Evolutionary conservation across 2,888 invertebrate species (phyloP), one percentile per base, ranked within the genome.

Genomic region (Ellobium chinense): DNA sequence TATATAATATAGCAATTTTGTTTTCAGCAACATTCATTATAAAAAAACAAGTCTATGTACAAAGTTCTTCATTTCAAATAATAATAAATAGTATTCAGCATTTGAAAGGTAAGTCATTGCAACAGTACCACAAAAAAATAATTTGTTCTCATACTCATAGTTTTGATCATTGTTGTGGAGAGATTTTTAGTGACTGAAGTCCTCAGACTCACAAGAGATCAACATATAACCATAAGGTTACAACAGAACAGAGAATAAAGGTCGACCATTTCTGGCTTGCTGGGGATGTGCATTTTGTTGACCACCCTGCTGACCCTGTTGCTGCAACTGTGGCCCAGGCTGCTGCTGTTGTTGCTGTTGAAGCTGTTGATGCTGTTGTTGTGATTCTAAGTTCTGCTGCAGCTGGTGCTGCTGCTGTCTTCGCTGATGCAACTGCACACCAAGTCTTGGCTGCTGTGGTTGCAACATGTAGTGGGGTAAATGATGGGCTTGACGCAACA

Each of bases 201-300:
- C n/a, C n/a, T n/a, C n/a, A n/a, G n/a, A n/a, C n/a, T n/a, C n/a
- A n/a, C n/a, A n/a, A n/a, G n/a, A n/a, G n/a, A n/a, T n/a, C n/a
- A n/a, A n/a, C n/a, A n/a, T n/a, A n/a, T n/a, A n/a, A n/a, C n/a
- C n/a, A 37, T 39, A 54, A 54, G 21, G n/a, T 78, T 80, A 84
- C 27, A 85, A 34, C 29, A 85, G 60, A 56, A 85, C 74, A 27
- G 85, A 85, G 60, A 85, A 85, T 62, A 85, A 72, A 4, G 85
- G 84, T 70, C 76, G 72, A n/a, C 69, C 81, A 60, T 76, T 82
- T 70, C 72, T 79, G n/a, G 12, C 60, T 27, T 56, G 74, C 3
- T 63, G 73, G 34, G 7, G 31, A 21, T 37, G 65, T n/a, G 4
- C 18, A 24, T 72, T 72, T 37, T 76, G 76, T 24, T 78, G 60